phyloP scores from a whole-genome alignment of 2,113 vertebrate species.

The Pyxicephalus adspersus region DNA sequence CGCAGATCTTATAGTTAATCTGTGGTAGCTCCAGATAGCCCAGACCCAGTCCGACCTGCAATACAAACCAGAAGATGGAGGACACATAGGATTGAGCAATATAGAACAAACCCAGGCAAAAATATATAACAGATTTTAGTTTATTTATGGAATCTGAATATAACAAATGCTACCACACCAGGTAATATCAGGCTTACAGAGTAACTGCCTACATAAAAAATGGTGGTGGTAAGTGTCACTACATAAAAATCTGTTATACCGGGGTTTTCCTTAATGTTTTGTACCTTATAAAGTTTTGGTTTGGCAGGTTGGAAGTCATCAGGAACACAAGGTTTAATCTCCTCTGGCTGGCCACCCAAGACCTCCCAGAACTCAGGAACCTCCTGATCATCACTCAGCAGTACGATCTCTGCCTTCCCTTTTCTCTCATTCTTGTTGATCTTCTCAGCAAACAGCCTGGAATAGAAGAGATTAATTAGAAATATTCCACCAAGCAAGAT shows the following conservation, averaged over 20 bases:
- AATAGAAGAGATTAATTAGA: neutral
- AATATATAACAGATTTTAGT: neutral
- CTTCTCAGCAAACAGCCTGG: slow-evolving; percentile 94
- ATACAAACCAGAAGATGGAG: neutral
- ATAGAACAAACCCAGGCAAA: neutral
- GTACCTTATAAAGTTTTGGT: slow-evolving; percentile 95
- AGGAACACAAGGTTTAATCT: slow-evolving; percentile 87
- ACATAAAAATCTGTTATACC: too few relatives aligned
- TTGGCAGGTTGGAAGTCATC: slow-evolving; percentile 86
- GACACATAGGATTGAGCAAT: neutral
- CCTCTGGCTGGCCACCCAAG: slow-evolving; percentile 88
- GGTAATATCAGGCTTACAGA: too few relatives aligned
- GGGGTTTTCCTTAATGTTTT: neutral
- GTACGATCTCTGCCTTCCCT: slow-evolving; percentile 86
- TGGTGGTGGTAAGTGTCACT: too few relatives aligned
- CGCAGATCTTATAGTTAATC: slow-evolving; percentile 96
- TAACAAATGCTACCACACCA: too few relatives aligned
- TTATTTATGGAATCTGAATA: too few relatives aligned
- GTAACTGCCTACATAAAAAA: too few relatives aligned
- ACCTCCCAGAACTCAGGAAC: slow-evolving; percentile 87
- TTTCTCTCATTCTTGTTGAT: slow-evolving; percentile 97
- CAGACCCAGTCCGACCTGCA: slow-evolving; percentile 90
- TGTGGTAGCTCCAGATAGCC: slow-evolving; percentile 97
- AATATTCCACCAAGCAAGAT: too few relatives aligned
- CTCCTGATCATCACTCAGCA: slow-evolving; percentile 85